These are phyloP conservation scores for Trissolcus brochymenae DNA, from an alignment of 2,888 invertebrate genomes.

Conservation along the genomic window DNA sequence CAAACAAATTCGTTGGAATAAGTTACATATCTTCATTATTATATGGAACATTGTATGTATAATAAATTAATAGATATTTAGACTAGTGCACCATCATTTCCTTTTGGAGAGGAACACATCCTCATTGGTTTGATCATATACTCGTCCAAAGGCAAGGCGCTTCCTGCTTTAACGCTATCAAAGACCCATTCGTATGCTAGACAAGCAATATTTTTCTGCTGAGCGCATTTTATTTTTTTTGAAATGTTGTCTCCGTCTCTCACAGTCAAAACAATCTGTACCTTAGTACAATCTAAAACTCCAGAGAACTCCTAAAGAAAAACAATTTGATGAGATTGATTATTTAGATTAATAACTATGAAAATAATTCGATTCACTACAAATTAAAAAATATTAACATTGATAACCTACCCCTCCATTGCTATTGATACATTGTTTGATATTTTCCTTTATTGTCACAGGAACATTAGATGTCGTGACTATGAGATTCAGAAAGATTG, in stretches of 20 bases:
- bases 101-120: constrained; percentile 85
- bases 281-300: constrained; percentile 78
- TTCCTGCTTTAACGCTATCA: constrained; percentile 85
- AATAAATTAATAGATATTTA: no score
- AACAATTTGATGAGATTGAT: background rate
- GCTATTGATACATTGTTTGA: constrained; percentile 82
- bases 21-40: no score
- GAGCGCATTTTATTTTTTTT: constrained; percentile 83
- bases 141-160: constrained; percentile 80
- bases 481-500: constrained; percentile 86
- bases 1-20: background rate
- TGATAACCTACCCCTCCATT: constrained; percentile 83
- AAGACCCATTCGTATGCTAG: constrained; percentile 87
- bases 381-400: no score
- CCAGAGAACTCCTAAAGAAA: constrained; percentile 77
- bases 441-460: constrained; percentile 80
- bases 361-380: no score
- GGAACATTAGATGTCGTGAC: constrained; percentile 88
- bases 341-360: background rate
- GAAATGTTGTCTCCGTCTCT: constrained; percentile 76
- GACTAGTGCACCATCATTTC: constrained; percentile 64
- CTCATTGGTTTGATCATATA: constrained; percentile 79
- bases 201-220: constrained; percentile 81
- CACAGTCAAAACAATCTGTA: constrained; percentile 78
- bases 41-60: no score